These are phyloP conservation scores for Plecturocebus donacophilus DNA, from an alignment of 2,113 vertebrate genomes.

Conservation along the genomic window DNA sequence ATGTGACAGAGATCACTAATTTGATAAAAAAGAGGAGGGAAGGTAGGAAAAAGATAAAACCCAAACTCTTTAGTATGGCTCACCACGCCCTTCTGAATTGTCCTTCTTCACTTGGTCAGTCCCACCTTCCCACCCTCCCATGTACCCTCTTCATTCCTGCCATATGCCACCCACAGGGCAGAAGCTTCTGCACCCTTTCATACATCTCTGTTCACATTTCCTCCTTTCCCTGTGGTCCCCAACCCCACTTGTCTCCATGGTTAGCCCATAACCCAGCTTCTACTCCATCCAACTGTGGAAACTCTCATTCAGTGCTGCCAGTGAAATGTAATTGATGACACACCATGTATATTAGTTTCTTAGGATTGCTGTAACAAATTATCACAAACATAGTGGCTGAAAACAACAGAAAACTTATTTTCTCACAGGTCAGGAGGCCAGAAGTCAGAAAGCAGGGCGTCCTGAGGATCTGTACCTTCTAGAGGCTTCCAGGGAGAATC, in stretches of 20 bases:
- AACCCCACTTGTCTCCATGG: background rate
- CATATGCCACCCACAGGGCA: fast-evolving
- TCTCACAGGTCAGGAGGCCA: background rate
- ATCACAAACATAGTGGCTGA: background rate
- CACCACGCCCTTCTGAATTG: too few species aligned
- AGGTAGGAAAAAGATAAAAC: background rate
- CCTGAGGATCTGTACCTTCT: background rate
- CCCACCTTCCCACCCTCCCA: too few species aligned
- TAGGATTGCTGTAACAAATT: background rate
- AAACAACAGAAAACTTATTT: background rate
- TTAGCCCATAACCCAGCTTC: background rate
- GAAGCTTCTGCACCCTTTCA: fast-evolving
- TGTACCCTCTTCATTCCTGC: background rate
- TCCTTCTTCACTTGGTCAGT: background rate
- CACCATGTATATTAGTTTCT: background rate
- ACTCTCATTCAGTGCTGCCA: background rate
- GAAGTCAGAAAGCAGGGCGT: background rate
- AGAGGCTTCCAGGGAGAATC: background rate
- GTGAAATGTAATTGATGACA: background rate
- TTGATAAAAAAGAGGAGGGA: background rate
- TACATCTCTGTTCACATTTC: background rate
- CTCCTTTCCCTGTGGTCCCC: background rate
- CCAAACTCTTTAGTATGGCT: background rate
- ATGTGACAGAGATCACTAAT: background rate
- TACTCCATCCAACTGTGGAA: background rate